Evolutionary conservation across 1,140 invertebrate genomes (phyloP).

Genomic region (Venustaconcha ellipsiformis): DNA sequence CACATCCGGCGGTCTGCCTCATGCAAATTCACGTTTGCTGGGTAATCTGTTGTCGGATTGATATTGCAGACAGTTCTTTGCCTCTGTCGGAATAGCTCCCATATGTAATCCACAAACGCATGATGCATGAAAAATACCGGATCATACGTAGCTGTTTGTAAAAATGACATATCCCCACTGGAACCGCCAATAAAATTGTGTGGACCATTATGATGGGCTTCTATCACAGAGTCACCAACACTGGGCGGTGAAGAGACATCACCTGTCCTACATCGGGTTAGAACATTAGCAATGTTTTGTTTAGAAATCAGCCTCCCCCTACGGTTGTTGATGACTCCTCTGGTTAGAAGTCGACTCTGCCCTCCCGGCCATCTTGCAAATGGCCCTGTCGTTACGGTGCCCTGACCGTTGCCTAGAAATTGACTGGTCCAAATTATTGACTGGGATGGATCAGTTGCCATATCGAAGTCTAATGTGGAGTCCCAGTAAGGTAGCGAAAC

Average conservation of each 20-base stretch:
- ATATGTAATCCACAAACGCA: conserved; percentile 21
- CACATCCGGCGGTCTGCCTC: background rate
- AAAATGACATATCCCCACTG: too few species aligned
- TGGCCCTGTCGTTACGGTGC: conserved; percentile 66
- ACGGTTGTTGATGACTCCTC: too few species aligned
- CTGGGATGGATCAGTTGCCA: conserved; percentile 53
- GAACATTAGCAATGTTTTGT: too few species aligned
- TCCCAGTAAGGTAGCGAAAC: conserved; percentile 69
- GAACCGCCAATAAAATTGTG: too few species aligned
- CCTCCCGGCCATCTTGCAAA: conserved; percentile 29
- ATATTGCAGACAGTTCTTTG: conserved; percentile 5
- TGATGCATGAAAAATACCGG: conserved; percentile 23
- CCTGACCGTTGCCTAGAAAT: conserved; percentile 68
- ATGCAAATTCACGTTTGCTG: background rate
- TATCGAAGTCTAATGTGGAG: conserved; percentile 61
- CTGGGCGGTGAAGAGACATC: too few species aligned
- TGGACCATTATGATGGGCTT: too few species aligned
- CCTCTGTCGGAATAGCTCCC: conserved; percentile 13
- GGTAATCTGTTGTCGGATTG: conserved; percentile 15
- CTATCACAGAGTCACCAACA: too few species aligned
- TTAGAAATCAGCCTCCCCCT: too few species aligned
- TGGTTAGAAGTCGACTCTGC: too few species aligned
- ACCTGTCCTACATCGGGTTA: too few species aligned
- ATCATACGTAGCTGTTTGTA: conserved; percentile 2
- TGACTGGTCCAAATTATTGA: conserved; percentile 63